Evolutionary conservation across 2,797 vertebrate species (phyloP).

Genomic region (Rhodeus uyekii): DNA sequence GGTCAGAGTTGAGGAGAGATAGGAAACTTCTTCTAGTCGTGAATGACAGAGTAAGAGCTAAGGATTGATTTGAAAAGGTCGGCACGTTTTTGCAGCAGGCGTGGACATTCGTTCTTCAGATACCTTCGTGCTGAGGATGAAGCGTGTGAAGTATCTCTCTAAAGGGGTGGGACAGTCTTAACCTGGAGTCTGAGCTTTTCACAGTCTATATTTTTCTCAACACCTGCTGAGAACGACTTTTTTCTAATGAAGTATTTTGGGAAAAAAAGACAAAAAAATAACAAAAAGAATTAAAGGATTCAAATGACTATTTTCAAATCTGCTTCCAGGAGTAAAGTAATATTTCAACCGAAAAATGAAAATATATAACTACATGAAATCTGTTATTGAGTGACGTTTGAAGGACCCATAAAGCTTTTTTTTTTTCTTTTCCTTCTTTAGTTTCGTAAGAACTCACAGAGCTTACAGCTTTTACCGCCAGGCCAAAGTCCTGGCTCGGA

Average conservation of each 20-base stretch:
- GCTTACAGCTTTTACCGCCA: conserved; percentile 65
- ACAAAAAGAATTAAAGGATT: conserved; percentile 64
- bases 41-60: background rate
- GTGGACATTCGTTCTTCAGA: conserved; percentile 39
- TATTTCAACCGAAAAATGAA: conserved; percentile 59
- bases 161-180: conserved; percentile 63
- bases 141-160: conserved; percentile 10
- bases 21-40: background rate
- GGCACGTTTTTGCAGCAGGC: conserved; percentile 10
- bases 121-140: conserved; percentile 57
- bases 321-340: conserved; percentile 63
- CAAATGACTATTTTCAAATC: conserved; percentile 80
- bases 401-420: conserved; percentile 68
- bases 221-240: conserved; percentile 72
- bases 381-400: conserved; percentile 66
- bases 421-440: conserved; percentile 71
- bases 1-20: background rate
- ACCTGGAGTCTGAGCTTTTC: conserved; percentile 69
- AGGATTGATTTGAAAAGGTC: background rate
- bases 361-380: conserved; percentile 64
- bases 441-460: conserved; percentile 69
- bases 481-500: conserved; percentile 25
- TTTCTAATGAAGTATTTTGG: conserved; percentile 81
- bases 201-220: conserved; percentile 84
- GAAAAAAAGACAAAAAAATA: conserved; percentile 70